These are phyloP conservation scores for Columba guinea DNA, from an alignment of 2,797 vertebrate genomes.

Conservation along the genomic window DNA sequence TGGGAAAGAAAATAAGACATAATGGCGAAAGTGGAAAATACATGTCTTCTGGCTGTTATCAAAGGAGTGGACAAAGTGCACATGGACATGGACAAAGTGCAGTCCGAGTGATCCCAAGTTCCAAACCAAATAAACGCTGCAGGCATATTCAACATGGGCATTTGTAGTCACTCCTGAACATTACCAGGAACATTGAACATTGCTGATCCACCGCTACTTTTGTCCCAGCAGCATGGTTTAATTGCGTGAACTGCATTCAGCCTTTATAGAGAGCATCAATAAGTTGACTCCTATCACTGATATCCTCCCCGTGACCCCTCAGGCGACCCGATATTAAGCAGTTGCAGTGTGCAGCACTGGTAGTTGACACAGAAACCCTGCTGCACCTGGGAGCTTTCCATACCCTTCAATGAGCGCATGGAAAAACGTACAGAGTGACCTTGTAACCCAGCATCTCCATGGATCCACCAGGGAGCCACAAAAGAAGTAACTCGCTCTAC, in stretches of 20 bases:
- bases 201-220: background rate
- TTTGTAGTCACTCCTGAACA: background rate
- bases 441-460: background rate
- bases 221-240: background rate
- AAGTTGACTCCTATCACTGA: background rate
- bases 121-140: conserved; percentile 17
- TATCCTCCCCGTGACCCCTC: background rate
- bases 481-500: background rate
- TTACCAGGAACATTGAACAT: background rate
- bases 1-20: conserved; percentile 50
- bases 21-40: conserved; percentile 12
- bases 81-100: background rate
- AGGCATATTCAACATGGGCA: background rate
- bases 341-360: background rate
- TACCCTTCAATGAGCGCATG: background rate
- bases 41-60: conserved; percentile 20
- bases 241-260: background rate
- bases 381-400: background rate
- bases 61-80: conserved; percentile 34
- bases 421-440: background rate
- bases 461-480: background rate
- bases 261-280: background rate
- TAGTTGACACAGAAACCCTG: background rate
- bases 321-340: background rate
- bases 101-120: background rate